These are phyloP conservation scores for Sorex fumeus DNA, from an alignment of 2,113 vertebrate genomes.

Conservation along the genomic window DNA sequence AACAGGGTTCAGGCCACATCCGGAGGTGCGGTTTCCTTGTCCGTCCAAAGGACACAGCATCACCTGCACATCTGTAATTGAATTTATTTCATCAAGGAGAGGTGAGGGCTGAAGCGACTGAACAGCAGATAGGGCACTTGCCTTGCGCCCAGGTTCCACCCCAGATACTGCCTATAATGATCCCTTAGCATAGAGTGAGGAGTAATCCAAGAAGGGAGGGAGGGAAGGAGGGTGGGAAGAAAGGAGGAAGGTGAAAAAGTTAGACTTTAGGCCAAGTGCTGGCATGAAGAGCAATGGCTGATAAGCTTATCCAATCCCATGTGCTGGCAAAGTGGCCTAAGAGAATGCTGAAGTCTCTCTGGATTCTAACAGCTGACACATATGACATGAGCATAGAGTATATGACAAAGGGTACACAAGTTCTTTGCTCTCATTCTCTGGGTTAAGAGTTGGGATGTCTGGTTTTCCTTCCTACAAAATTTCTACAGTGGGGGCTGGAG, in stretches of 20 bases:
- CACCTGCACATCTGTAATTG: neutral
- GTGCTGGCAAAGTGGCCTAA: neutral
- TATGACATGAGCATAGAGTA: neutral
- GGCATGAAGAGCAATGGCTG: neutral
- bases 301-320: neutral
- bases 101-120: too few species aligned
- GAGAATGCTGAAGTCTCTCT: neutral
- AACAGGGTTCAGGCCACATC: neutral
- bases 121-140: too few species aligned
- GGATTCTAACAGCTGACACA: neutral
- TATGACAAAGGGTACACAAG: neutral
- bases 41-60: neutral
- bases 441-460: neutral
- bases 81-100: neutral
- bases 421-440: neutral
- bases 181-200: too few species aligned
- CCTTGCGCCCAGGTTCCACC: too few species aligned
- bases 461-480: neutral
- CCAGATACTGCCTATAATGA: too few species aligned
- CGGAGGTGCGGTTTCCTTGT: neutral
- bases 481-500: too few species aligned
- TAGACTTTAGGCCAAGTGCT: neutral
- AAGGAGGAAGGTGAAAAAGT: neutral
- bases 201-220: too few species aligned
- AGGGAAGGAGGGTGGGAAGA: too few species aligned